These are phyloP conservation scores for Agapornis canus DNA, from an alignment of 2,797 vertebrate species.

Conservation along the genomic window DNA sequence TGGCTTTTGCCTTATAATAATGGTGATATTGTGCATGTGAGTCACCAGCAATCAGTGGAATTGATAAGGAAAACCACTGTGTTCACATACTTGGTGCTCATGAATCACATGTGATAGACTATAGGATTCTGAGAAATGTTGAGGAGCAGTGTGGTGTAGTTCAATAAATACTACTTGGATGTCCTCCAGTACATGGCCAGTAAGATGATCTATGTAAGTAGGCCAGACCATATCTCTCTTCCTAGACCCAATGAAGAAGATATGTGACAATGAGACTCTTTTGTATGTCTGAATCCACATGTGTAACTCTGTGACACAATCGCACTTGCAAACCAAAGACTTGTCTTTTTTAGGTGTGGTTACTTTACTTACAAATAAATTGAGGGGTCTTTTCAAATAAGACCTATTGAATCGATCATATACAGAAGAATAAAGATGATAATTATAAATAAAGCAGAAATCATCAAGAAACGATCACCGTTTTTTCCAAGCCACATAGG, in stretches of 20 bases:
- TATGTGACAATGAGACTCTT: not conserved
- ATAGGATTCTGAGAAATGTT: not conserved
- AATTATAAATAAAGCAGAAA: not conserved
- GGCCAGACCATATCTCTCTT: not conserved
- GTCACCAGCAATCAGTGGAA: not conserved
- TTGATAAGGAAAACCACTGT: not conserved
- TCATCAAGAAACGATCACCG: not conserved
- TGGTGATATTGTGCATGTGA: not conserved
- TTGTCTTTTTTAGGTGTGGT: not conserved
- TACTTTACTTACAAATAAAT: not conserved
- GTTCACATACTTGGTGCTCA: not conserved
- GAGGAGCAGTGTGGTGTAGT: not conserved
- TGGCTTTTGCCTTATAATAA: not conserved
- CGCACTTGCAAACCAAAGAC: not conserved
- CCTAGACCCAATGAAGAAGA: not conserved
- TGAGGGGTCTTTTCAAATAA: not conserved
- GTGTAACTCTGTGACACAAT: not conserved
- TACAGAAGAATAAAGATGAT: not conserved
- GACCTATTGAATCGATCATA: not conserved
- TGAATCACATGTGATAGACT: not conserved
- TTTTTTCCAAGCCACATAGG: not conserved
- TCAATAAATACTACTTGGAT: not conserved
- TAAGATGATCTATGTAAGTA: not conserved
- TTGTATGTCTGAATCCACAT: not conserved
- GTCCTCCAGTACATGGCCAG: not conserved